These are phyloP conservation scores for Diplosoma virens DNA, from an alignment of 23 tunicate genomes.

Conservation along the genomic window DNA sequence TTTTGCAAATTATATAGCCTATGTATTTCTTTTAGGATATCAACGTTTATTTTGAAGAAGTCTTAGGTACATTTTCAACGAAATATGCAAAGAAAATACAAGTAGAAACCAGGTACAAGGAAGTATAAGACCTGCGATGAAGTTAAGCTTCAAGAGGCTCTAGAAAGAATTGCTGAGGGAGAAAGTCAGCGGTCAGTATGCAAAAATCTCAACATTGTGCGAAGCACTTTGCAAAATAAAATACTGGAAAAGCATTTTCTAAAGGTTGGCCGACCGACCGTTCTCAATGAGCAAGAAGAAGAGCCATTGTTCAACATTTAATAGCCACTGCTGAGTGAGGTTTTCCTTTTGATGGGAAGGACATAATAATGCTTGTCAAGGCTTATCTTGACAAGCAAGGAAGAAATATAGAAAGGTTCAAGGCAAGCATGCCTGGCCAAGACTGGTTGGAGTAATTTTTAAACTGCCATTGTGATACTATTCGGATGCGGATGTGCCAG, in stretches of 20 bases:
- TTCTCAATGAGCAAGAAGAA: neutral
- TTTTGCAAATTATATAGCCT: too few species aligned
- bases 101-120: slow-evolving; percentile 6
- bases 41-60: too few species aligned
- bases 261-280: neutral
- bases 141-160: neutral
- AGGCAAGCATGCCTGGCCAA: neutral
- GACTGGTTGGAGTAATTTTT: neutral
- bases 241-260: neutral
- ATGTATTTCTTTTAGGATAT: too few species aligned
- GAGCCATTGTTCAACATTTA: neutral
- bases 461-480: neutral
- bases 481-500: neutral
- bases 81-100: neutral
- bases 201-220: neutral
- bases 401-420: neutral
- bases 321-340: neutral
- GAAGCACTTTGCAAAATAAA: slow-evolving; percentile 3
- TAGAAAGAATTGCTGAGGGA: neutral
- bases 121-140: slow-evolving; percentile 6
- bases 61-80: neutral
- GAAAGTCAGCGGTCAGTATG: slow-evolving; percentile 10
- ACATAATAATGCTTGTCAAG: neutral
- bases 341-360: neutral
- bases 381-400: neutral